Evolutionary conservation across 2,888 invertebrate genomes (phyloP), one percentile per base, ranked within the genome.

Genomic region (Synergus itoensis): DNA sequence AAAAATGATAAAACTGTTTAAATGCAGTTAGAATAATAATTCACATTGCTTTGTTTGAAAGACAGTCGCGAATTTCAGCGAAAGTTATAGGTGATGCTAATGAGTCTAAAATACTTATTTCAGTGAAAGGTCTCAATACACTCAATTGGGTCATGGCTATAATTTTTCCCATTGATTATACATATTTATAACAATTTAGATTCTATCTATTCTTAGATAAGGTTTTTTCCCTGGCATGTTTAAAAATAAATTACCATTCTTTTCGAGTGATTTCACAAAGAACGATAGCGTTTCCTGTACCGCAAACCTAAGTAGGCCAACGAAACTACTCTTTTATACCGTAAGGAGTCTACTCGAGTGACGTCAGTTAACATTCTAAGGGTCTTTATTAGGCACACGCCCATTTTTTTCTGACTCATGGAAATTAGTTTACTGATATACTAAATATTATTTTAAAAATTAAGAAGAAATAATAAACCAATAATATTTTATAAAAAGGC

Each of bases 271-370:
- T 53, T 75, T 75, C 18, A 43, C 28, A 18, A 60, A 76, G n/a
- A 18, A 62, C 21, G 60, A 18, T 60, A 16, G 36, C 28, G 36
- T 73, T 53, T 73, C n/a, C 12, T 53, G 5, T 53, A 36, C n/a
- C 48, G 53, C 41, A 62, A 60, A 43, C 60, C 21, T 76, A 36
- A 60, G 76, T 76, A 60, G 76, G 76, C 43, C 76, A n/a, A 76
- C 62, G 21, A 57, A 57, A 43, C 28, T 53, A 40, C 53, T 53
- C 36, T 57, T 65, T 75, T 62, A 60, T 76, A 76, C 76, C 76
- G 76, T 76, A 76, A 62, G 41, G 11, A 62, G 60, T 9, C 21
- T 62, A 41, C 18, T 62, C 14, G 11, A 43, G 21, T 62, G 43
- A 41, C 76, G 62, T 62, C 18, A 76, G 36, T 40, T 5, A 63